These are phyloP conservation scores for Seira musarum DNA, from an alignment of 2,888 invertebrate species.

Conservation along the genomic window DNA sequence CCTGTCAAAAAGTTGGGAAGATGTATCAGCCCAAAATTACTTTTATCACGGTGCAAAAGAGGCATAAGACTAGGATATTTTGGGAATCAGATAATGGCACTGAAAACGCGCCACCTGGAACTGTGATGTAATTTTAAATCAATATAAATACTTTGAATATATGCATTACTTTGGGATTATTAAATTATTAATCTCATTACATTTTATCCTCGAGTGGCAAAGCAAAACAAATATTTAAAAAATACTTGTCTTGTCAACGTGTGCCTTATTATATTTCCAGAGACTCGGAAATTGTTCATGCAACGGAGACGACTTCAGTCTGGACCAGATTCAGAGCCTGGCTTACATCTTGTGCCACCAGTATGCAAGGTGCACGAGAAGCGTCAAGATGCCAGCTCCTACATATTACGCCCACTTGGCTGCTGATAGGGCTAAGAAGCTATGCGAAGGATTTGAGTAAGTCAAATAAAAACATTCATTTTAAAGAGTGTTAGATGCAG, in stretches of 20 bases:
- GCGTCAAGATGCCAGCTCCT: conserved; percentile 73
- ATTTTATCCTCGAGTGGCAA: too few relatives aligned
- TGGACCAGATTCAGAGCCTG: conserved; percentile 83
- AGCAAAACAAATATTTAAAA: too few relatives aligned
- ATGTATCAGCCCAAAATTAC: conserved; percentile 77
- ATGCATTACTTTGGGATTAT: too few relatives aligned
- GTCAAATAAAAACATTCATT: too few relatives aligned
- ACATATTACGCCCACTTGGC: conserved; percentile 66
- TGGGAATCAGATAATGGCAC: conserved; percentile 70
- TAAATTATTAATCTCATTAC: too few relatives aligned
- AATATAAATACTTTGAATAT: too few relatives aligned
- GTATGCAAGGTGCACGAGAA: conserved; percentile 83
- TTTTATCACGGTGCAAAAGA: conserved; percentile 78
- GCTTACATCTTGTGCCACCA: conserved; percentile 89
- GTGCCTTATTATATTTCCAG: too few relatives aligned
- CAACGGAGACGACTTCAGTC: conserved; percentile 75
- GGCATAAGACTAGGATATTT: background rate
- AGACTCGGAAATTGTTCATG: conserved; percentile 73
- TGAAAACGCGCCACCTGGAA: conserved; percentile 71
- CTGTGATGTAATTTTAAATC: too few relatives aligned
- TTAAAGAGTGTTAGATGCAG: too few relatives aligned
- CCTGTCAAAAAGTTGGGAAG: conserved; percentile 74
- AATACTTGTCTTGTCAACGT: too few relatives aligned
- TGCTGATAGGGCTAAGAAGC: conserved; percentile 58
- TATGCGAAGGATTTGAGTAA: conserved; percentile 57